Evolutionary conservation across 2,113 vertebrate species (phyloP).

Genomic region (Notothenia coriiceps): DNA sequence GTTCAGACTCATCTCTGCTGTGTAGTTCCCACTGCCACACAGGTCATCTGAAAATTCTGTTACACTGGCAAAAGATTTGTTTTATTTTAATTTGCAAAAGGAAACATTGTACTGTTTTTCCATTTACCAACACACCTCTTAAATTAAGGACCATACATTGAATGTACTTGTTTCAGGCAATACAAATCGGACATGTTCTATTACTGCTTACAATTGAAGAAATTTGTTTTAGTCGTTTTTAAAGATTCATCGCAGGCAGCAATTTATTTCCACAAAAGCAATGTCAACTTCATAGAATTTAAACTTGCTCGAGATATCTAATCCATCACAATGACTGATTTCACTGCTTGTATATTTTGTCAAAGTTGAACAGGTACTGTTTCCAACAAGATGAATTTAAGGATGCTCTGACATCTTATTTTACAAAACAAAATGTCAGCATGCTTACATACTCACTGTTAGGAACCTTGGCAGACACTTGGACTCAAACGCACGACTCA

Average conservation of each 20-base stretch:
- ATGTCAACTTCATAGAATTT: not conserved
- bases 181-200: not conserved
- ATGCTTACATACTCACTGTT: not conserved
- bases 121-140: not conserved
- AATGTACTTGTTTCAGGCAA: not conserved
- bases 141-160: not conserved
- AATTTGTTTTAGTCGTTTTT: not conserved
- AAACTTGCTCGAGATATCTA: not conserved
- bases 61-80: constrained; percentile 57
- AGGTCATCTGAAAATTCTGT: constrained; percentile 79
- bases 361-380: not conserved
- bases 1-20: constrained; percentile 80
- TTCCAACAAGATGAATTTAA: not conserved
- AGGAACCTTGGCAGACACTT: too few relatives aligned
- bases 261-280: too few relatives aligned
- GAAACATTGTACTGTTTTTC: not conserved
- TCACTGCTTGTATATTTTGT: not conserved
- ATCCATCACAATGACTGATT: constrained; percentile 4
- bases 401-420: not conserved
- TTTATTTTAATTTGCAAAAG: not conserved
- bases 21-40: constrained; percentile 84
- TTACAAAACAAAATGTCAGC: not conserved
- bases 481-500: too few relatives aligned
- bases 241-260: not conserved
- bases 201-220: not conserved